Percentiles rank a stretch among this genome's conserved stretches.
phyloP scores from a whole-genome alignment of 2,797 vertebrate species.

The Emydoidea blandingii region DNA sequence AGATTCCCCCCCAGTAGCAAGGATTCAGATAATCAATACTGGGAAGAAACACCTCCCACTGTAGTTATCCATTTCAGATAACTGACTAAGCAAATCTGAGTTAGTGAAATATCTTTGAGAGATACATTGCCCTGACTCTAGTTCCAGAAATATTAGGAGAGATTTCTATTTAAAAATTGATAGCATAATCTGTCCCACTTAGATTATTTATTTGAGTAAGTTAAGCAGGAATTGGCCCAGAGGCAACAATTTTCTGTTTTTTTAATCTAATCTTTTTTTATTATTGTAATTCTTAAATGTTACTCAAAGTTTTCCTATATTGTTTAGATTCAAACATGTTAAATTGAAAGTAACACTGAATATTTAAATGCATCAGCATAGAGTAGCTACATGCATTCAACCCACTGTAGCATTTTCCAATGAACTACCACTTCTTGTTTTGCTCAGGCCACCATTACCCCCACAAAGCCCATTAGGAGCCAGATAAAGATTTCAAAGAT shows the following conservation, averaged over 20 bases:
- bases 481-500: constrained; percentile 44
- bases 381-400: neutral
- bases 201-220: neutral
- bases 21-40: neutral
- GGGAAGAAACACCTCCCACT: neutral
- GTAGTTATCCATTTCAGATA: neutral
- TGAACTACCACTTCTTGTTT: constrained; percentile 42
- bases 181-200: neutral
- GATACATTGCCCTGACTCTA: neutral
- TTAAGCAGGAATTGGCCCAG: neutral
- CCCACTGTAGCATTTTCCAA: neutral
- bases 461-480: constrained; percentile 16
- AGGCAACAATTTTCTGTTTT: neutral
- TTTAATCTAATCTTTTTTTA: neutral
- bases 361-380: neutral
- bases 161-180: neutral
- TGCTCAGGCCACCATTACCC: neutral
- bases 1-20: neutral
- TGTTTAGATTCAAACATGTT: neutral
- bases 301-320: neutral
- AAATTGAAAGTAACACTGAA: constrained; percentile 3
- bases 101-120: neutral
- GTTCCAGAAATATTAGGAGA: neutral
- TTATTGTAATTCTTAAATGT: neutral
- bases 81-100: neutral